These are phyloP conservation scores for Carettochelys insculpta DNA, from an alignment of 2,113 vertebrate species.

Conservation along the genomic window DNA sequence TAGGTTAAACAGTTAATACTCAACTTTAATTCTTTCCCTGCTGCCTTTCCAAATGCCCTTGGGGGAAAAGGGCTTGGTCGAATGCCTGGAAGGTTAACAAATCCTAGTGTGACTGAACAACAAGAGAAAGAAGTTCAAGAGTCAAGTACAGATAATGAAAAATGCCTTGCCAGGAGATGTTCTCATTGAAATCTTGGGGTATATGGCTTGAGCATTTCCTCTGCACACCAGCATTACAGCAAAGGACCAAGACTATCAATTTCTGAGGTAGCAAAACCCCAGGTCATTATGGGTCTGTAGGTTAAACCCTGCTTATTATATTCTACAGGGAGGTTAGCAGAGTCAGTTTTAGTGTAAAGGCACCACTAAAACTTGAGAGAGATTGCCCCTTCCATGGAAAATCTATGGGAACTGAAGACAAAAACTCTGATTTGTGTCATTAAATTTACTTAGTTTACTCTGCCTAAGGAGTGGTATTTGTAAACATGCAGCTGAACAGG, in stretches of 20 bases:
- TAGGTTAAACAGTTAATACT: neutral
- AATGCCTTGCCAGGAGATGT: neutral
- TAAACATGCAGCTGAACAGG: neutral
- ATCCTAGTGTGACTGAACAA: neutral
- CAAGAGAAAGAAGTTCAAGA: neutral
- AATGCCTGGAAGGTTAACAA: neutral
- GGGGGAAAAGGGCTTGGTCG: neutral
- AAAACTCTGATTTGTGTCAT: slow-evolving; percentile 2
- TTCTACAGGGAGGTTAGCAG: neutral
- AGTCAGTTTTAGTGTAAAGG: neutral
- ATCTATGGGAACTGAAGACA: neutral
- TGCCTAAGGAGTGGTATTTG: slow-evolving; percentile 2
- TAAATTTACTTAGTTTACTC: slow-evolving; percentile 22
- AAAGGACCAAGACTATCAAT: neutral
- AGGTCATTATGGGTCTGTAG: neutral
- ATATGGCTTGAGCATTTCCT: slow-evolving; percentile 14
- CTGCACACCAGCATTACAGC: neutral
- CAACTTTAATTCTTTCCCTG: neutral
- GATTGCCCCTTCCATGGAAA: neutral
- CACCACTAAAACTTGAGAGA: neutral
- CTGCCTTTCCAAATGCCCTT: neutral
- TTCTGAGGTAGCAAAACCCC: neutral
- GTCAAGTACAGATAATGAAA: neutral
- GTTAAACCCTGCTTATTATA: neutral
- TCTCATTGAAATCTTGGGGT: slow-evolving; percentile 6